Evolutionary conservation across 2,797 vertebrate species (phyloP).

Genomic region (Enteromius fasciolatus): DNA sequence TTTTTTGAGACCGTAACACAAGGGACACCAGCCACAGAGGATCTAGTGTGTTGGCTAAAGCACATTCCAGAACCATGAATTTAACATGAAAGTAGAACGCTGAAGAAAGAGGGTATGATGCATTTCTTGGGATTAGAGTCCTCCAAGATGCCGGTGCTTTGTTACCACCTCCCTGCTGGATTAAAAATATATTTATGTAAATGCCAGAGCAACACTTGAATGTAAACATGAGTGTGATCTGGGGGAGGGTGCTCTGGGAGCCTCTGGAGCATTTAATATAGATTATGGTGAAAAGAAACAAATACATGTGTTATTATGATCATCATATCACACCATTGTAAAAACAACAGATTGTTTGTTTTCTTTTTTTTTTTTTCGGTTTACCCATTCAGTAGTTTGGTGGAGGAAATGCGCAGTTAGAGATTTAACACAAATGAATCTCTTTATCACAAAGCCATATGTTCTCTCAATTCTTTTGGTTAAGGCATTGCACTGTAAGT

Average conservation of each 20-base stretch:
- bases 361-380: not conserved
- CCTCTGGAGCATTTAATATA: constrained; percentile 63
- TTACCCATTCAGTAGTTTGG: not conserved
- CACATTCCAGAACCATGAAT: constrained; percentile 65
- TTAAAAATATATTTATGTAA: constrained; percentile 69
- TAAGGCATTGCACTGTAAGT: not conserved
- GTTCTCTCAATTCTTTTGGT: not conserved
- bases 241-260: constrained; percentile 66
- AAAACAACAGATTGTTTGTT: constrained; percentile 47
- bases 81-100: constrained; percentile 68
- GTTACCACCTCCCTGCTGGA: constrained; percentile 65
- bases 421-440: constrained; percentile 12
- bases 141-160: constrained; percentile 68
- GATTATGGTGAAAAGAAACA: constrained; percentile 63
- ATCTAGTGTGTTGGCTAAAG: constrained; percentile 50
- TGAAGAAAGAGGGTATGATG: constrained; percentile 56
- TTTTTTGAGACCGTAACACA: constrained; percentile 54
- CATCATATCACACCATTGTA: constrained; percentile 59
- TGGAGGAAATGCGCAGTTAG: not conserved
- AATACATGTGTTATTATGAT: constrained; percentile 66
- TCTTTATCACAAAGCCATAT: not conserved
- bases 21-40: constrained; percentile 44
- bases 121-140: constrained; percentile 65
- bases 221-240: constrained; percentile 66
- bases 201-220: constrained; percentile 59